Evolutionary conservation across 2,888 invertebrate genomes (phyloP).

Genomic region (Panopea generosa): DNA sequence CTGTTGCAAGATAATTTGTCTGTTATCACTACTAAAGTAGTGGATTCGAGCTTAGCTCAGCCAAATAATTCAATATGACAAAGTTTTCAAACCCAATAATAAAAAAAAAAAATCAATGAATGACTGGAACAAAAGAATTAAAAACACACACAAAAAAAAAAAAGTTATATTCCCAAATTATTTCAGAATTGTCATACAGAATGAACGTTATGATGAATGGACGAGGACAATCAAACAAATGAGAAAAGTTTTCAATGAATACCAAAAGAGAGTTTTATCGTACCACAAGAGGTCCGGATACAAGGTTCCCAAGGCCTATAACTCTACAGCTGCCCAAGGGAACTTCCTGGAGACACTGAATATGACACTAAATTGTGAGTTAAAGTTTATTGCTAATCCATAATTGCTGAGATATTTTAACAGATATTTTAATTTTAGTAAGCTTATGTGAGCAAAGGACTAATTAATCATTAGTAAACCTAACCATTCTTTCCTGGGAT

Average conservation of each 20-base stretch:
- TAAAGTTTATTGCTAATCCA: too few relatives aligned
- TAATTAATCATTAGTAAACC: neutral
- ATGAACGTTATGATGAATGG: slow-evolving; percentile 99
- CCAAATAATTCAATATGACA: too few relatives aligned
- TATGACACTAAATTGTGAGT: slow-evolving; percentile 96
- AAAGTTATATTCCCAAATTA: too few relatives aligned
- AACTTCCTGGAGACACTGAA: slow-evolving; percentile 99
- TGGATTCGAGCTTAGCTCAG: too few relatives aligned
- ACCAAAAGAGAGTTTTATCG: slow-evolving; percentile 94
- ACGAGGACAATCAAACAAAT: slow-evolving; percentile 94
- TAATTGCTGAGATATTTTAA: too few relatives aligned
- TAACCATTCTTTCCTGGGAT: neutral
- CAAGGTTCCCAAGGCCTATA: slow-evolving; percentile 77
- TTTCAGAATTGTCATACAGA: slow-evolving; percentile 96
- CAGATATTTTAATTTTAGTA: neutral
- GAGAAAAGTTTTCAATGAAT: slow-evolving; percentile 94
- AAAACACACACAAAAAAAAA: too few relatives aligned
- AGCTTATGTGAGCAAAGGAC: too few relatives aligned
- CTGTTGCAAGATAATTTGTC: too few relatives aligned
- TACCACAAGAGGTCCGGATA: slow-evolving; percentile 89
- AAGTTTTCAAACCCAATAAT: too few relatives aligned
- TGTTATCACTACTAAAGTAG: too few relatives aligned
- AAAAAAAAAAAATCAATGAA: too few relatives aligned
- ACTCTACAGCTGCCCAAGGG: slow-evolving; percentile 90
- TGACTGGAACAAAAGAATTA: too few relatives aligned